Conservation (phyloP, 2,113 vertebrate genomes). For the Epinephelus cyanopodus region DNA sequence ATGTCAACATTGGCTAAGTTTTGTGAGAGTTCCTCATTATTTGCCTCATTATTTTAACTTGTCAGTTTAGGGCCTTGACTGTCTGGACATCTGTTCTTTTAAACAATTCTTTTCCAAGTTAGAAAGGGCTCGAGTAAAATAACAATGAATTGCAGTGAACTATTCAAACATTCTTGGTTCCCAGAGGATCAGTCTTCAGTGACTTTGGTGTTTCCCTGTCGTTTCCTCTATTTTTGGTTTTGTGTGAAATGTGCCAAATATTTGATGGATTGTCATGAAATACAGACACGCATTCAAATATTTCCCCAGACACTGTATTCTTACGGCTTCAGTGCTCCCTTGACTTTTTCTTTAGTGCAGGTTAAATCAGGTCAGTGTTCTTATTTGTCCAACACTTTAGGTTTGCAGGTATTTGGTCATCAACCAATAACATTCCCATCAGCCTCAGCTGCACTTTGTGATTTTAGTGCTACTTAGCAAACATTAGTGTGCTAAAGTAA, state of each 20-base stretch:
- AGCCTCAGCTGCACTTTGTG: background rate
- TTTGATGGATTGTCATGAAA: background rate
- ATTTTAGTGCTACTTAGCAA: background rate
- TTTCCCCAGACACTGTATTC: background rate
- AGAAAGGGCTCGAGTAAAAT: no score
- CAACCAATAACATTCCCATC: background rate
- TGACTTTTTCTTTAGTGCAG: background rate
- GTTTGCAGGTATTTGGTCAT: background rate
- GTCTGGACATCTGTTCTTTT: background rate
- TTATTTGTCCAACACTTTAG: background rate
- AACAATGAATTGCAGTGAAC: background rate
- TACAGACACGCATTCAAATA: background rate
- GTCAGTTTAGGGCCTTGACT: slow-evolving; percentile 17
- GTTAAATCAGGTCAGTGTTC: background rate
- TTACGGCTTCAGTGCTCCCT: background rate
- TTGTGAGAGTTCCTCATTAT: slow-evolving; percentile 9
- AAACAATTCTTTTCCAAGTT: background rate
- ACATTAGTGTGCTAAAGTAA: background rate
- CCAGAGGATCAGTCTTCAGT: background rate
- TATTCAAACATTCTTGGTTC: background rate
- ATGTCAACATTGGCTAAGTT: background rate
- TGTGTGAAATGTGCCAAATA: background rate
- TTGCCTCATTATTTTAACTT: background rate
- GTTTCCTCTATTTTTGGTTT: background rate
- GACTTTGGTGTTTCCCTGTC: background rate